phyloP scores from a whole-genome alignment of 2,888 invertebrate species.

The Xanthia togata region DNA sequence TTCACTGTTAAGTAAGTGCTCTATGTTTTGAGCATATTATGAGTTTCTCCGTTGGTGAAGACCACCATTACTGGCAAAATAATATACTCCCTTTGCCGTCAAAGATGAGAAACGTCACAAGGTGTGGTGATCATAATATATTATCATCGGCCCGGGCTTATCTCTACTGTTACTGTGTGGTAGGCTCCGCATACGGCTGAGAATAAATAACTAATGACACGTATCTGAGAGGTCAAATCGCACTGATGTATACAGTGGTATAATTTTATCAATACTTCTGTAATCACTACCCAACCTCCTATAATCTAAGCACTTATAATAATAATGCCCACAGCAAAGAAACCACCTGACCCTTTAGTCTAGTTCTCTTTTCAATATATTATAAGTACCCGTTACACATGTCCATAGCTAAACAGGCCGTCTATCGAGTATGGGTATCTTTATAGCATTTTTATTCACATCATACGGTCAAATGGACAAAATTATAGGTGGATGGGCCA shows the following conservation, averaged over 20 bases:
- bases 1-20: no score
- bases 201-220: conserved; percentile 14
- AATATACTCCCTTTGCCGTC: neutral
- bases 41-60: neutral
- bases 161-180: neutral
- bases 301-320: neutral
- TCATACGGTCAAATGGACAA: conserved; percentile 49
- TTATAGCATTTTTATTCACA: conserved; percentile 60
- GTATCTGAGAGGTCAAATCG: conserved; percentile 21
- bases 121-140: neutral
- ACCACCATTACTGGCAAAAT: neutral
- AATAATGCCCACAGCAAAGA: conserved; percentile 23
- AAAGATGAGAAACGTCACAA: neutral
- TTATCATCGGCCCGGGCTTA: neutral
- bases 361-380: conserved; percentile 23
- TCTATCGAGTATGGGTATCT: conserved; percentile 52
- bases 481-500: conserved; percentile 53
- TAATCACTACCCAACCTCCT: neutral
- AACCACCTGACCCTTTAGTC: conserved; percentile 5
- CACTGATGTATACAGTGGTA: neutral
- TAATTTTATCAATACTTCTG: neutral
- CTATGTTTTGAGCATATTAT: neutral
- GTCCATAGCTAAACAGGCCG: conserved; percentile 23
- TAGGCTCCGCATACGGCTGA: neutral
- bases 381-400: conserved; percentile 36